Evolutionary conservation across 2,113 vertebrate genomes (phyloP).

Genomic region (Sander vitreus): DNA sequence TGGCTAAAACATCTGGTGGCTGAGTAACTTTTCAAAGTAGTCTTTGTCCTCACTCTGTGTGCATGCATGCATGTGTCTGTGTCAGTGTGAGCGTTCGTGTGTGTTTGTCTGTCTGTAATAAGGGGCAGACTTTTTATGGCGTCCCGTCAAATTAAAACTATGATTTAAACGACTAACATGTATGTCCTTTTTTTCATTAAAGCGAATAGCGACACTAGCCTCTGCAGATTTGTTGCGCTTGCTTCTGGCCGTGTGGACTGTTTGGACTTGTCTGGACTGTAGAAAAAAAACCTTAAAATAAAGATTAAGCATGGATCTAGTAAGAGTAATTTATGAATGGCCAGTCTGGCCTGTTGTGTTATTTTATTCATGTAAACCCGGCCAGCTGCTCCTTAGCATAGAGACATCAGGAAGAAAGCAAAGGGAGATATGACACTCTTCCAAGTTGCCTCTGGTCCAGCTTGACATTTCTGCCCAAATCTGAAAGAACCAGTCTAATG

Average conservation of each 20-base stretch:
- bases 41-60: constrained; percentile 76
- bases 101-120: constrained; percentile 61
- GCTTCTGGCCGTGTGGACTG: constrained; percentile 33
- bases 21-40: constrained; percentile 80
- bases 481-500: constrained; percentile 24
- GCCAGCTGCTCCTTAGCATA: not conserved
- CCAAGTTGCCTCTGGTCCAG: constrained; percentile 46
- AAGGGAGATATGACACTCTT: constrained; percentile 37
- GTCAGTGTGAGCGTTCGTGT: constrained; percentile 45
- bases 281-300: constrained; percentile 40
- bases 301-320: constrained; percentile 23
- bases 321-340: constrained; percentile 42
- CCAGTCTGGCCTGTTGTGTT: constrained; percentile 39
- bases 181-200: constrained; percentile 32
- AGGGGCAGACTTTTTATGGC: constrained; percentile 76
- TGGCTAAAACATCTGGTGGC: constrained; percentile 82
- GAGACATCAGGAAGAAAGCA: constrained; percentile 20
- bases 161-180: constrained; percentile 72
- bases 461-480: constrained; percentile 54
- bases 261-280: constrained; percentile 1
- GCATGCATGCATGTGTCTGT: constrained; percentile 55
- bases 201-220: constrained; percentile 39
- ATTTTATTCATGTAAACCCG: constrained; percentile 48
- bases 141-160: constrained; percentile 77
- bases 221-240: constrained; percentile 1